A percentile compares a stretch with the other conserved stretches of the same genome.
These are phyloP conservation scores for Seira musarum DNA, from an alignment of 2,888 invertebrate species.

Conservation along the genomic window DNA sequence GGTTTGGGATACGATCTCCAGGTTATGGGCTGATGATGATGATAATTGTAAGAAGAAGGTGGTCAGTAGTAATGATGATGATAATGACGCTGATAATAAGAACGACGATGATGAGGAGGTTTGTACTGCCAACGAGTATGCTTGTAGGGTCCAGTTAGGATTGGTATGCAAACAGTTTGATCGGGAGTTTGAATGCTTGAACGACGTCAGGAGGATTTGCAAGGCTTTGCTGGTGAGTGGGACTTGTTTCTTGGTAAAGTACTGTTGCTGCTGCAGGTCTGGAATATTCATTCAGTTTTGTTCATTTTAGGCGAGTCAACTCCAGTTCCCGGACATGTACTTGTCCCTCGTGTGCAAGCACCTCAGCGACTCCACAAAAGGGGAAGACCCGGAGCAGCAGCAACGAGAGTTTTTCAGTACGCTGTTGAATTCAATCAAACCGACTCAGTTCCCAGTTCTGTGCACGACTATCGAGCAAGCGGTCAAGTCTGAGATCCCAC, in stretches of 20 bases:
- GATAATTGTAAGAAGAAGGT: conserved; percentile 14
- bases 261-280: not conserved
- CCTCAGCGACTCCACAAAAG: not conserved
- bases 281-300: not conserved
- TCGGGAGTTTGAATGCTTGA: conserved; percentile 43
- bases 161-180: conserved; percentile 21
- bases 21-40: not conserved
- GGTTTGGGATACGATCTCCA: conserved; percentile 35
- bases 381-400: conserved; percentile 3
- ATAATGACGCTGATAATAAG: conserved; percentile 22
- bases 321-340: conserved; percentile 14
- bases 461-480: conserved; percentile 41
- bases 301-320: conserved; percentile 20
- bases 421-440: conserved; percentile 47
- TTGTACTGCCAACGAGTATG: conserved; percentile 7
- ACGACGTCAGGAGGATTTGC: conserved; percentile 29
- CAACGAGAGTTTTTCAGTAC: conserved; percentile 56
- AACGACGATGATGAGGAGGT: not conserved
- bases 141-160: conserved; percentile 22
- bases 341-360: conserved; percentile 7
- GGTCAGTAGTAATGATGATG: conserved; percentile 6
- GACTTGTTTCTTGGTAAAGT: not conserved
- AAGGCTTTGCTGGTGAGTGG: conserved; percentile 40
- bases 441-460: conserved; percentile 59
- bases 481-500: conserved; percentile 30